Evolutionary conservation across 2,113 vertebrate genomes (phyloP).

Genomic region (Mesembrinibis cayennensis): DNA sequence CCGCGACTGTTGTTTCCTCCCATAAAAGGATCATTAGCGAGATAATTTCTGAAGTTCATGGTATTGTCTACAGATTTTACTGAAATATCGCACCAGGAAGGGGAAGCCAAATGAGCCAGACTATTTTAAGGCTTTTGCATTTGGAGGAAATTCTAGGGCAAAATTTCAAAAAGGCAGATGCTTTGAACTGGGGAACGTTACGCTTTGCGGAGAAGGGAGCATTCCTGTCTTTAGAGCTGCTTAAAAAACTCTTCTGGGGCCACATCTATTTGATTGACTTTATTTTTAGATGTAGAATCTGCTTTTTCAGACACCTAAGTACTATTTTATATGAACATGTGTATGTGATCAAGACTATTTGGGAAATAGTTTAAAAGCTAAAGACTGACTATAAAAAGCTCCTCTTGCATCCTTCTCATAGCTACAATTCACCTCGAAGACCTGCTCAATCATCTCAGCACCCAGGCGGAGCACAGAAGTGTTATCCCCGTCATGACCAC

Average conservation of each 20-base stretch:
- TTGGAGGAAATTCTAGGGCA: slow-evolving; percentile 61
- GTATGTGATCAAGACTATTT: background rate
- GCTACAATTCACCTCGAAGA: background rate
- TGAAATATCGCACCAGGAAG: slow-evolving; percentile 46
- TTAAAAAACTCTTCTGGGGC: slow-evolving; percentile 27
- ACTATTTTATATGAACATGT: background rate
- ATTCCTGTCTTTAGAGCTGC: background rate
- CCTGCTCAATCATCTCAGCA: background rate
- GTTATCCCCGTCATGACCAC: background rate
- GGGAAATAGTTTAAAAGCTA: background rate
- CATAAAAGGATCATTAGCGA: slow-evolving; percentile 35
- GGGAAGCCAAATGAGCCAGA: slow-evolving; percentile 32
- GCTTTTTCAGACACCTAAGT: slow-evolving; percentile 14
- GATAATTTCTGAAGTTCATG: slow-evolving; percentile 33
- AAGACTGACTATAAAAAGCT: background rate
- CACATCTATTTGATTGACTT: background rate
- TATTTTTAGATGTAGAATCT: slow-evolving; percentile 35
- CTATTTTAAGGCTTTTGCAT: slow-evolving; percentile 51
- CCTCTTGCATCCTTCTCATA: background rate
- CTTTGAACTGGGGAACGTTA: slow-evolving; percentile 46
- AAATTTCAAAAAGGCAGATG: slow-evolving; percentile 44
- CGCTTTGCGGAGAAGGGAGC: background rate
- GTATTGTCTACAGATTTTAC: slow-evolving; percentile 18
- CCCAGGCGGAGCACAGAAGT: background rate
- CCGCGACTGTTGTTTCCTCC: slow-evolving; percentile 39